phyloP scores from a whole-genome alignment of 2,113 vertebrate species.

The Pagrus major region DNA sequence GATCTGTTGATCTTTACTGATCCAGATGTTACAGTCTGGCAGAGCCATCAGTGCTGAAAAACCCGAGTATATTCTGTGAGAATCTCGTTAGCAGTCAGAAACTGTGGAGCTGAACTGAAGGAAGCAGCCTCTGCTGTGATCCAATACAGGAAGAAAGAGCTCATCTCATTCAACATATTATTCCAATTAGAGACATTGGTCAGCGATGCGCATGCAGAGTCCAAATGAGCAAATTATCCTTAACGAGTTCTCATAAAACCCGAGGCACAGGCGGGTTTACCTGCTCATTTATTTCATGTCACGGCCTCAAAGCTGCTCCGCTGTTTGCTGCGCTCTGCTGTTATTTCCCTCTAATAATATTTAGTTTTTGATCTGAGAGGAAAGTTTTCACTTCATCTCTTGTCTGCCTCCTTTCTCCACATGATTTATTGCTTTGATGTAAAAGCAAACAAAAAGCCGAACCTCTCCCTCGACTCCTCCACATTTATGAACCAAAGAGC shows the following conservation, averaged over 20 bases:
- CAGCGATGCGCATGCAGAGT: background rate
- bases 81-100: background rate
- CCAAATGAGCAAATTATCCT: background rate
- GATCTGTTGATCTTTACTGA: too few species aligned
- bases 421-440: background rate
- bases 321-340: background rate
- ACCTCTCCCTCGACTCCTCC: background rate
- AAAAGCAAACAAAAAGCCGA: background rate
- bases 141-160: too few species aligned
- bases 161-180: background rate
- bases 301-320: background rate
- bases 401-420: background rate
- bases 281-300: background rate
- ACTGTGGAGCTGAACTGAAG: background rate
- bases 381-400: background rate
- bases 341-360: background rate
- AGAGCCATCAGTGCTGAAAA: too few species aligned
- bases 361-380: background rate
- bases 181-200: background rate
- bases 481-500: background rate
- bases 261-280: background rate
- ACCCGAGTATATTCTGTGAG: background rate
- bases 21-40: too few species aligned
- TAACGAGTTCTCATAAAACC: background rate
- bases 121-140: background rate